Evolutionary conservation across 2,888 invertebrate genomes (phyloP), one percentile per base, ranked within the genome.

Genomic region (Patella caerulea): DNA sequence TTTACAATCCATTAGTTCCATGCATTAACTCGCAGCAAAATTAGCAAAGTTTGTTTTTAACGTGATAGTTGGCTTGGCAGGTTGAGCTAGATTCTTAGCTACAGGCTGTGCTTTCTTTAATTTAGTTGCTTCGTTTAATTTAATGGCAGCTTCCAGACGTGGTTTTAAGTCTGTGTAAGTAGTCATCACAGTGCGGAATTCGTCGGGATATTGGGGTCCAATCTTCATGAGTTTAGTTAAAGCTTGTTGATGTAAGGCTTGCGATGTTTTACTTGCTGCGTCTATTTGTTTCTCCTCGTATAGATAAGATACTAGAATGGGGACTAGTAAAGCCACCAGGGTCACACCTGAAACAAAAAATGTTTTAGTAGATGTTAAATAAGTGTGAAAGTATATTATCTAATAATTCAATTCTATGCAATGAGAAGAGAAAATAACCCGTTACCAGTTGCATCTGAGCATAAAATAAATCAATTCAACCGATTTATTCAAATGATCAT

Each of bases 131-230:
- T 93, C 93, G 88, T 94, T 95, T 75, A 94, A 94, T 85, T 96
- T 94, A 78, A 98, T 94, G 0, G 98, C 98, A 77, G 94, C 94
- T 92, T 98, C 98, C 76, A 99, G 92, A 91, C 96, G 95, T 74
- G 93, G 94, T 82, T 96, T 95, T 77, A 98, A 93, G 78, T 96
- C 95, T 0, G 94, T 93, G 0, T 96, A 95, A 87, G 96, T 95
- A 45, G 95, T 94, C 96, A 98, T 97, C 86, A 98, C 94, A 17
- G 95, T 94, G 89, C 97, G 96, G 92, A 98, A 98, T 91, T 98
- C 97, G 94, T 96, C 95, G 29, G 97, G 97, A 93, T 98, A 96
- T 90, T 95, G 95, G 0, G 97, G 97, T 0, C 98, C 98, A 85
- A 98, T 95, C 89, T 95, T 95, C 86, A 97, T 96, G 24, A 99